Conservation (phyloP, 2,113 vertebrate species). For the Lipophrys pholis region DNA sequence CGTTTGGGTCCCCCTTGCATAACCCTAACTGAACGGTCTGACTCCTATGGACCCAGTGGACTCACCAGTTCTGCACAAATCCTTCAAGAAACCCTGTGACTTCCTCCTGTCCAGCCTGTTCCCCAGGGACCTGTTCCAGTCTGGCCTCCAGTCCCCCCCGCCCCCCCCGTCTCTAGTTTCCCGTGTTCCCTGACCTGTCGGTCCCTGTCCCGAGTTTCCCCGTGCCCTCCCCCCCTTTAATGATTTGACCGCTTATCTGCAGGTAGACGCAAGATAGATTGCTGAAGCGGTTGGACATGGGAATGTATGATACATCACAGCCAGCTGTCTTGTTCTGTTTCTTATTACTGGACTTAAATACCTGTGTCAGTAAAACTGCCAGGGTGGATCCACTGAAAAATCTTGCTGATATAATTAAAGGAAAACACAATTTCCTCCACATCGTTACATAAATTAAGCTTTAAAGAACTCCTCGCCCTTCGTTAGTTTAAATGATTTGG, state of each 20-base stretch:
- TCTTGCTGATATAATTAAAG: neutral
- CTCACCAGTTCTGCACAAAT: no score
- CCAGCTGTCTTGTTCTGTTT: neutral
- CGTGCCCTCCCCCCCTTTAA: no score
- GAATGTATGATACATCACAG: neutral
- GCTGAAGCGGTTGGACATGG: conserved; percentile 5
- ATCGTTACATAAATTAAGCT: neutral
- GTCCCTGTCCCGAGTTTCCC: no score
- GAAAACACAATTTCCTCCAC: neutral
- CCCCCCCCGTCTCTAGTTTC: no score
- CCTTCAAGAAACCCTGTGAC: no score
- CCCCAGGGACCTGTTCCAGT: no score
- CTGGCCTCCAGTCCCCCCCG: no score
- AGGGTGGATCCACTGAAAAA: neutral
- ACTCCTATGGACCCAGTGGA: no score
- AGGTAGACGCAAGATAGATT: conserved; percentile 7
- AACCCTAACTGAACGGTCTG: no score
- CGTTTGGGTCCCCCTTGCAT: no score
- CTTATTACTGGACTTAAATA: conserved; percentile 5
- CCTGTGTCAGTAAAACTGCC: conserved; percentile 2
- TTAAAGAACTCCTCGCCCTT: conserved; percentile 33
- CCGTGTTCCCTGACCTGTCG: no score
- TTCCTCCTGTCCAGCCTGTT: no score
- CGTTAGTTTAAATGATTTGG: conserved; percentile 29
- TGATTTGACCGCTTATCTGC: conserved; percentile 7